A percentile compares a stretch with the other conserved stretches of the same genome.
Evolutionary conservation across 2,797 vertebrate species (phyloP).

Genomic region (Phrynocephalus forsythii): DNA sequence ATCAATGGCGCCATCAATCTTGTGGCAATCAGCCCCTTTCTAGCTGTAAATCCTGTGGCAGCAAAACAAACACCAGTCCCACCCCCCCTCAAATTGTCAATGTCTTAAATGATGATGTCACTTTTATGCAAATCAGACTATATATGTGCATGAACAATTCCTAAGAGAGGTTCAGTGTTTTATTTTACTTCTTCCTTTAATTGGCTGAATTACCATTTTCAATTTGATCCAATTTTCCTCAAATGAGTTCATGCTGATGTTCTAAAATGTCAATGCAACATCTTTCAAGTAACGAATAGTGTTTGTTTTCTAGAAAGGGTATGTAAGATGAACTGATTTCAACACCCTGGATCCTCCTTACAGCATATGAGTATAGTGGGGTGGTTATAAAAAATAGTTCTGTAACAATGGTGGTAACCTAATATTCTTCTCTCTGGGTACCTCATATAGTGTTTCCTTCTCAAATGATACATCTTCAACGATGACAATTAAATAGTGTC

Average conservation of each 20-base stretch:
- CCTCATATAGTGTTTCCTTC: no score
- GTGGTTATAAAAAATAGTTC: not conserved
- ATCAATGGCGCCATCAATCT: not conserved
- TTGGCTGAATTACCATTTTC: constrained; percentile 11
- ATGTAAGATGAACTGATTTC: not conserved
- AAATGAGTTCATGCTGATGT: constrained; percentile 14
- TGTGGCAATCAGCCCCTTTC: constrained; percentile 27
- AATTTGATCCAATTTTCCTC: constrained; percentile 27
- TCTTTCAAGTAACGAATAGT: constrained; percentile 6
- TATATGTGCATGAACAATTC: not conserved
- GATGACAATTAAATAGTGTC: no score
- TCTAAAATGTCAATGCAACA: constrained; percentile 15
- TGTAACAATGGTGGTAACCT: no score
- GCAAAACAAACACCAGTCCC: not conserved
- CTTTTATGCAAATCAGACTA: constrained; percentile 12
- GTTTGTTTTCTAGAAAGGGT: not conserved
- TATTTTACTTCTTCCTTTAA: constrained; percentile 10
- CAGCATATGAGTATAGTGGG: no score
- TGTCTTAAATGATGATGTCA: constrained; percentile 6
- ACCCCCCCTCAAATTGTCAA: not conserved
- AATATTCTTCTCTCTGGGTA: no score
- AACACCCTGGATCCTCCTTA: no score
- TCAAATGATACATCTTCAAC: no score
- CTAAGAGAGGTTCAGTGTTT: not conserved
- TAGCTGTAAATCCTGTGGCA: constrained; percentile 9